phyloP scores from a whole-genome alignment of 2,797 vertebrate species.

The Chloroceryle inda region DNA sequence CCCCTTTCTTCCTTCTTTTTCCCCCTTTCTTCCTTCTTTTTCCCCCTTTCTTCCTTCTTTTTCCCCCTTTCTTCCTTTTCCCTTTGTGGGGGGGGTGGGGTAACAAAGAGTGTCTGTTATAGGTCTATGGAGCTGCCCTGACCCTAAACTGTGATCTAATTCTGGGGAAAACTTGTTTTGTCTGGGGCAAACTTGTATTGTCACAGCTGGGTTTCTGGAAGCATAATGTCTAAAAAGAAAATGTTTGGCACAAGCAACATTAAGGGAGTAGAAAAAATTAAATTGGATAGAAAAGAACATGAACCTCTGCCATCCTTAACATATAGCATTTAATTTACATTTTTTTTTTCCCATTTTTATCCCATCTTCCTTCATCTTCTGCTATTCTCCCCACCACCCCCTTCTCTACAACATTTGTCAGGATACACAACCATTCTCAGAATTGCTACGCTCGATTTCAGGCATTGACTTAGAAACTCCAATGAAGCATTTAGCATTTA shows the following conservation, averaged over 20 bases:
- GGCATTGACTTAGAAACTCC: background rate
- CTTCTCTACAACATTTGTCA: background rate
- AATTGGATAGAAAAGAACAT: background rate
- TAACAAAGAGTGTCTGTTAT: too few relatives aligned
- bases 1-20: too few relatives aligned
- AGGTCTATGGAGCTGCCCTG: too few relatives aligned
- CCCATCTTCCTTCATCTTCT: background rate
- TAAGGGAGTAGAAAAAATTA: background rate
- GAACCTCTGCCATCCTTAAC: conserved; percentile 4
- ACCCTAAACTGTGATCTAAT: too few relatives aligned
- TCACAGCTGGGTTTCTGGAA: conserved; percentile 52
- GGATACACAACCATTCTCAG: background rate
- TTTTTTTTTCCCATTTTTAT: background rate
- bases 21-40: too few relatives aligned
- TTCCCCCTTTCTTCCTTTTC: too few relatives aligned
- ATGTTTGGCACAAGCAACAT: conserved; percentile 10
- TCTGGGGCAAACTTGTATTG: background rate
- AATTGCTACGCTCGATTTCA: background rate
- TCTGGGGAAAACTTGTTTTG: too few relatives aligned
- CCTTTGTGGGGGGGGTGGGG: too few relatives aligned
- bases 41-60: too few relatives aligned
- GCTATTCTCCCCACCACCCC: rapidly evolving
- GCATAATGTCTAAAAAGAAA: conserved; percentile 40
- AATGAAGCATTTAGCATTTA: background rate
- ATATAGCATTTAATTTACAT: background rate